phyloP scores from a whole-genome alignment of 2,113 vertebrate species.

The Prinia subflava region DNA sequence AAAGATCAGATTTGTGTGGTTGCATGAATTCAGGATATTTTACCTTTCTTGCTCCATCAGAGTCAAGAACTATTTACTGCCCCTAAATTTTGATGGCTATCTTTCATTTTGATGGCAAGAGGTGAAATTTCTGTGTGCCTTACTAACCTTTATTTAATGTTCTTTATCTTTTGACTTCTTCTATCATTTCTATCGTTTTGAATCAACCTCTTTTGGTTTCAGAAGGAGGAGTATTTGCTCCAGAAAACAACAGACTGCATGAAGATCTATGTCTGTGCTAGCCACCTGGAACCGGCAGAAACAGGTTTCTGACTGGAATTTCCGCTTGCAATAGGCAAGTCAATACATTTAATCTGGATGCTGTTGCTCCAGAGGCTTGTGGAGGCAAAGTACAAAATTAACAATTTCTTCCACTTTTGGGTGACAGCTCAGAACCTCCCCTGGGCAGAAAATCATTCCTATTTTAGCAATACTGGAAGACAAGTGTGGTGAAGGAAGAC shows the following conservation, averaged over 20 bases:
- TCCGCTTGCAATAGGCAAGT: background rate
- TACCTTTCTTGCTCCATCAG: background rate
- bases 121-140: background rate
- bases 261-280: background rate
- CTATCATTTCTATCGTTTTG: background rate
- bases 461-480: background rate
- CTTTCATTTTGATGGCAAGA: background rate
- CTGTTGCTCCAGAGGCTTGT: background rate
- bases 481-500: background rate
- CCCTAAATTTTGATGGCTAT: background rate
- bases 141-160: background rate
- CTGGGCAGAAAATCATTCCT: background rate
- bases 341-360: background rate
- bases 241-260: background rate
- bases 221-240: background rate
- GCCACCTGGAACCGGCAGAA: background rate
- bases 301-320: slow-evolving; percentile 1
- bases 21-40: background rate
- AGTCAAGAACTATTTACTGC: background rate
- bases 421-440: background rate
- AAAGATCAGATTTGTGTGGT: background rate
- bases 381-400: background rate
- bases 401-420: background rate
- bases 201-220: background rate
- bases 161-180: background rate